Evolutionary conservation across 1,140 invertebrate genomes (phyloP).

Genomic region (Physella acuta): DNA sequence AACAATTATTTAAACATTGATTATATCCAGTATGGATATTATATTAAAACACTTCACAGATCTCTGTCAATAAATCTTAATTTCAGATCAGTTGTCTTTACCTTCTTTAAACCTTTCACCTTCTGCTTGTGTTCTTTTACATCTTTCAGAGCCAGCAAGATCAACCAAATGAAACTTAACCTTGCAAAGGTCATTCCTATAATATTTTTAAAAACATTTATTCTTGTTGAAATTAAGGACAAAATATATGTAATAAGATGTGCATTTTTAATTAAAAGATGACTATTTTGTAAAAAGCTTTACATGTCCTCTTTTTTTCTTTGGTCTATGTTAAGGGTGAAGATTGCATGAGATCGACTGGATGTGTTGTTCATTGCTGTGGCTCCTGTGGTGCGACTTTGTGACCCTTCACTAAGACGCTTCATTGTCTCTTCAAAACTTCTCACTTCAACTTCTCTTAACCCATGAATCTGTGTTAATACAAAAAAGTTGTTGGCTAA

Average conservation of each 20-base stretch:
- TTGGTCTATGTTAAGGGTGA: conserved; percentile 61
- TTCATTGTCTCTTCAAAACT: conserved; percentile 53
- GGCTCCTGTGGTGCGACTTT: conserved; percentile 75
- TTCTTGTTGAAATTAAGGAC: too few species aligned
- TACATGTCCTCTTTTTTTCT: conserved; percentile 51
- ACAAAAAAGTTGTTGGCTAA: too few species aligned
- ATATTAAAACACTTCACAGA: too few species aligned
- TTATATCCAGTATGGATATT: too few species aligned
- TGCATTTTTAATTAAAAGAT: too few species aligned
- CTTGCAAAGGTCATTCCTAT: conserved; percentile 75
- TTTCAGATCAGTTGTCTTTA: too few species aligned
- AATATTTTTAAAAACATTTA: too few species aligned
- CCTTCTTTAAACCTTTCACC: conserved; percentile 81
- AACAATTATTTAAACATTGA: too few species aligned
- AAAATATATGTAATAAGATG: too few species aligned
- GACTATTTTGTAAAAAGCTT: conserved; percentile 28
- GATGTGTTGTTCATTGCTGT: conserved; percentile 78
- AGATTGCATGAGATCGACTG: conserved; percentile 68
- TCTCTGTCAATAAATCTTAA: too few species aligned
- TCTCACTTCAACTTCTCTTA: conserved; percentile 43
- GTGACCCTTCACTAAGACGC: conserved; percentile 70
- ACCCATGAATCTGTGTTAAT: conserved; percentile 47
- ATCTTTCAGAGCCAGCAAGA: conserved; percentile 63
- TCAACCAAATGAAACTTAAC: conserved; percentile 65
- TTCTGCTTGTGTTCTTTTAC: conserved; percentile 75